Evolutionary conservation across 2,888 invertebrate species (phyloP), one percentile per base, ranked within the genome.

Genomic region (Onthophagus sagittarius): DNA sequence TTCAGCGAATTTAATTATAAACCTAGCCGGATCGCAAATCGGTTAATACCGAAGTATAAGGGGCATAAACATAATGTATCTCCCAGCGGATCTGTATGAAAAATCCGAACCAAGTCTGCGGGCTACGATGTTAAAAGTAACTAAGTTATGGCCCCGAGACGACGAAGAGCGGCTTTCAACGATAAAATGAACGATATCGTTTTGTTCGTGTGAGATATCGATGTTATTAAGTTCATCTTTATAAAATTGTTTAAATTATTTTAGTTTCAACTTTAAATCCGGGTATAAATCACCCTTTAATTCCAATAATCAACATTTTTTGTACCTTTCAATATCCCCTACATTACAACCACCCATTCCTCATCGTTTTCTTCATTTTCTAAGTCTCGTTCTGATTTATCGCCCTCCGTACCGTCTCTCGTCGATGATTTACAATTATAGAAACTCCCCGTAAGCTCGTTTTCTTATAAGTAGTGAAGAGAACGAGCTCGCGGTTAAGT

Each of bases 341-440:
- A 23, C 23, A 23, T 23, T 23, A 13, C 62, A n/a, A 62, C 14
- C 62, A 62, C 14, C 62, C 14, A 14, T n/a, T 62, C 3, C 14
- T 62, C 62, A 62, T 62, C 62, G n/a, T 62, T 62, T 62, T 14
- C 62, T 62, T 62, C 62, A 13, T 62, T 14, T 13, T 62, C 14
- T 13, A 14, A 62, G n/a, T 62, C n/a, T 62, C n/a, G n/a, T 62
- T 62, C 14, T 62, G n/a, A 23, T 23, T 23, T 23, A 23, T 23
- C 23, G 23, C 23, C n/a, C n/a, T n/a, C n/a, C n/a, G n/a, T n/a
- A n/a, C n/a, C 15, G 31, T 7, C 69, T 32, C 64, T 13, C 9
- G 23, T 15, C 15, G 14, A 62, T 15, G 63, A 71, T 63, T 62
- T 23, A 23, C 62, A 71, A 71, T 71, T 71, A 62, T 62, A 70